A percentile compares a stretch with the other conserved stretches of the same genome.
Evolutionary conservation across 2,888 invertebrate genomes (phyloP).

Genomic region (Hermaeophaga mercurialis): DNA sequence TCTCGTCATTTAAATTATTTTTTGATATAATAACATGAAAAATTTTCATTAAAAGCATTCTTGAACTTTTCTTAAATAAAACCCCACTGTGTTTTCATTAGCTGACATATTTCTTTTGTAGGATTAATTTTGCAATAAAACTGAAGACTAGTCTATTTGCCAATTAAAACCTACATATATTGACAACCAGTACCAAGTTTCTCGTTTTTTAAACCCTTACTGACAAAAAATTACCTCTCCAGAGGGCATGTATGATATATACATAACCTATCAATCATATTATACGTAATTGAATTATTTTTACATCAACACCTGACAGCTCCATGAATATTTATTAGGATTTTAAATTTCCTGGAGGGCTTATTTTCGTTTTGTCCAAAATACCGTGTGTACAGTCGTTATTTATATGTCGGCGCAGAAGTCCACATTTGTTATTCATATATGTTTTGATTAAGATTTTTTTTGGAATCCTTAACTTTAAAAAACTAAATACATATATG

Average conservation of each 20-base stretch:
- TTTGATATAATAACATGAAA: too few relatives aligned
- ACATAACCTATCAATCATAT: constrained; percentile 40
- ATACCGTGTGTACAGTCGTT: constrained; percentile 35
- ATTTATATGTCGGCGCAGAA: constrained; percentile 31
- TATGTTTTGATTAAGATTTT: not conserved
- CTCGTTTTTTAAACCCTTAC: not conserved
- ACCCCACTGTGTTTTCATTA: too few relatives aligned
- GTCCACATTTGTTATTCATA: constrained; percentile 34
- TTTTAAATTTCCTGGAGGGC: constrained; percentile 43
- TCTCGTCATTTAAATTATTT: too few relatives aligned
- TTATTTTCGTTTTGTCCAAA: constrained; percentile 39
- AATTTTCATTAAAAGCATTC: too few relatives aligned
- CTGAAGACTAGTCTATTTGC: too few relatives aligned
- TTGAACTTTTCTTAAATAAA: too few relatives aligned
- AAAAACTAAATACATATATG: too few relatives aligned
- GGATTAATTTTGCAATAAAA: too few relatives aligned
- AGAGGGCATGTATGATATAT: constrained; percentile 3
- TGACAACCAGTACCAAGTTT: not conserved
- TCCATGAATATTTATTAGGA: constrained; percentile 43
- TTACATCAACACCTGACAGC: constrained; percentile 43
- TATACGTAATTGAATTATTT: constrained; percentile 42
- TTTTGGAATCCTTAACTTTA: too few relatives aligned
- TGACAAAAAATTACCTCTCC: not conserved
- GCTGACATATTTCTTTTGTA: too few relatives aligned
- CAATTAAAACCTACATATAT: not conserved